Base-by-base conservation (phyloP, 2,797 vertebrate genomes). In the Hapalemur alaotrensis region DNA sequence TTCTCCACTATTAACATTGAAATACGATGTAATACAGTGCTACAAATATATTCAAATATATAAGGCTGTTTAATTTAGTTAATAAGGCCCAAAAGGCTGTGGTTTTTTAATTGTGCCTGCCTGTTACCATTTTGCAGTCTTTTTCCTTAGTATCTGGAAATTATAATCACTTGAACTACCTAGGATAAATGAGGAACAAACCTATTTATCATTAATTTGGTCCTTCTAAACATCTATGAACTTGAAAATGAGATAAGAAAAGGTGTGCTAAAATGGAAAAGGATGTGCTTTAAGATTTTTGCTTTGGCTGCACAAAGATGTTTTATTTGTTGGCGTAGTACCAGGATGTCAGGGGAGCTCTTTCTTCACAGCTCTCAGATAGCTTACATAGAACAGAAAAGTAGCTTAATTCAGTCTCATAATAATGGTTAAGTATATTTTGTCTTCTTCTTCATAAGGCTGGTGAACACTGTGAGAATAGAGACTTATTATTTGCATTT, bases 391-490 rank as follows among this genome's bases (percentile, higher is more conserved):
- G 11, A 92, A 89, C 4, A 87, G 12, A 28, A 87, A 93, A 89
- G 52, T 35, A 75, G 28, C 35, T 61, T 91, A 48, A 86, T 83
- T 91, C 35, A 73, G 35, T 11, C 61, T 72, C 38, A 61, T 13
- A 54, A 84, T 28, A 83, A 89, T 41, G 22, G 57, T 78, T 35
- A 46, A 20, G 2, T 46, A n/a, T 38, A 89, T 91, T 80, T 7
- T 91, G 38, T 85, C 67, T 95, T 88, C 67, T 95, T 88, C 48
- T 43, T 82, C 25, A 23, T 35, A 88, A 93, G 57, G 22, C 41
- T 95, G 25, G 18, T 86, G 30, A 86, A 75, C 15, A 80, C 20
- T 18, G 80, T 11, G 35, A 12, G 11, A 86, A 95, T 4, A 22
- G 20, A 41, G 7, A 87, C 2, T 35, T 87, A 52, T 28, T 50